These are phyloP conservation scores for Acanthacorydalis orientalis DNA, from an alignment of 2,888 invertebrate genomes.

Conservation along the genomic window DNA sequence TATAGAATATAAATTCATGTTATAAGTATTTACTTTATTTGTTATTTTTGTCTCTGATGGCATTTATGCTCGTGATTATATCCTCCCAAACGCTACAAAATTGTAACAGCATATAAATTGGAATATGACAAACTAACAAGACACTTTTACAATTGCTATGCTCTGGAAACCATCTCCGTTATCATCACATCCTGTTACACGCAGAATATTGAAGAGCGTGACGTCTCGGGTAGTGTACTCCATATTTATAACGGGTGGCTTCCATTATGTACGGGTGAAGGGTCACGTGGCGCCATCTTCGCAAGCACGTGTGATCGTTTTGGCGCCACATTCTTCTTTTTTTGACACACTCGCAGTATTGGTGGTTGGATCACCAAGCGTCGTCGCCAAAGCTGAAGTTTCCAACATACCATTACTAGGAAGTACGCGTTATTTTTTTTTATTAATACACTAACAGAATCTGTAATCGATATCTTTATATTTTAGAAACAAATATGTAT, in stretches of 20 bases:
- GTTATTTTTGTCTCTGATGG: too few species aligned
- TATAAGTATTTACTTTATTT: too few species aligned
- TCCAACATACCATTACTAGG: constrained; percentile 73
- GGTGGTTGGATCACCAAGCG: constrained; percentile 67
- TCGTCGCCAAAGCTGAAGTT: constrained; percentile 79
- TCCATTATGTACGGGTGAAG: constrained; percentile 59
- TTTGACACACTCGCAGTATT: constrained; percentile 77
- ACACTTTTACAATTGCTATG: too few species aligned
- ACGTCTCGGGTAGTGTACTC: constrained; percentile 53
- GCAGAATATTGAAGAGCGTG: constrained; percentile 43
- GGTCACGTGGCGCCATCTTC: constrained; percentile 40
- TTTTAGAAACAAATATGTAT: too few species aligned
- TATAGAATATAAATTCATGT: too few species aligned
- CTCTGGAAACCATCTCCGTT: too few species aligned
- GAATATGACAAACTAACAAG: too few species aligned
- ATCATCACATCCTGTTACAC: background rate
- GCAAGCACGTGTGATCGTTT: constrained; percentile 69
- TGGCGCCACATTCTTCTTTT: constrained; percentile 85
- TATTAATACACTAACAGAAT: background rate
- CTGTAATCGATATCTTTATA: too few species aligned
- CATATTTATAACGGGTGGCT: constrained; percentile 66
- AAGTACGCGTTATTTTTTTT: constrained; percentile 43
- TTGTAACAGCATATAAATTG: too few species aligned
- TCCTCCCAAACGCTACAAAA: too few species aligned
- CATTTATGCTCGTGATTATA: too few species aligned